phyloP scores from a whole-genome alignment of 2,113 vertebrate species.

The Varanus salvator region DNA sequence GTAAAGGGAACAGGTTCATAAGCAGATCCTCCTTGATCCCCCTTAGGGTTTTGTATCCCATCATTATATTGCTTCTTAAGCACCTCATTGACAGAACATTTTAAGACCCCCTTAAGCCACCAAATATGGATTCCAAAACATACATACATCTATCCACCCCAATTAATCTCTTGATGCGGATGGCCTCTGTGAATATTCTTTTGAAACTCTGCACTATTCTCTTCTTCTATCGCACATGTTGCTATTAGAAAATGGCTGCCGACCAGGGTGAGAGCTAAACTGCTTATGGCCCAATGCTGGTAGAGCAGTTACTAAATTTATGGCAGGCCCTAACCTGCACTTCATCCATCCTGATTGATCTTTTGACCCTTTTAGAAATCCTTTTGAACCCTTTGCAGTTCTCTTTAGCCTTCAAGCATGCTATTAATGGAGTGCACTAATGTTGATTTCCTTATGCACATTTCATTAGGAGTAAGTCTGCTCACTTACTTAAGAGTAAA shows the following conservation, averaged over 20 bases:
- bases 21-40: slow-evolving; percentile 24
- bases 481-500: background rate
- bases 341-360: slow-evolving; percentile 11
- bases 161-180: slow-evolving; percentile 68
- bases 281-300: background rate
- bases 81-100: slow-evolving; percentile 67
- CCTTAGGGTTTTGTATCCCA: slow-evolving; percentile 32
- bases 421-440: background rate
- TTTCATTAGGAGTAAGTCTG: background rate
- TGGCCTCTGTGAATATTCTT: slow-evolving; percentile 57
- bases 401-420: background rate
- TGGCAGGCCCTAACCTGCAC: background rate
- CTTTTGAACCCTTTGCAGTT: background rate
- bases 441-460: background rate
- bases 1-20: slow-evolving; percentile 48
- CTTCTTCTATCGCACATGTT: slow-evolving; percentile 46
- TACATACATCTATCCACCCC: slow-evolving; percentile 63
- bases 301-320: slow-evolving; percentile 21
- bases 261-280: background rate
- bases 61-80: slow-evolving; percentile 59
- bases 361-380: background rate
- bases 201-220: slow-evolving; percentile 60
- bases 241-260: slow-evolving; percentile 52
- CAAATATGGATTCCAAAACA: slow-evolving; percentile 38
- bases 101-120: slow-evolving; percentile 51